A percentile compares a stretch with the other conserved stretches of the same genome.
phyloP scores from a whole-genome alignment of 1,140 invertebrate genomes.

The Sarcophaga bullata region DNA sequence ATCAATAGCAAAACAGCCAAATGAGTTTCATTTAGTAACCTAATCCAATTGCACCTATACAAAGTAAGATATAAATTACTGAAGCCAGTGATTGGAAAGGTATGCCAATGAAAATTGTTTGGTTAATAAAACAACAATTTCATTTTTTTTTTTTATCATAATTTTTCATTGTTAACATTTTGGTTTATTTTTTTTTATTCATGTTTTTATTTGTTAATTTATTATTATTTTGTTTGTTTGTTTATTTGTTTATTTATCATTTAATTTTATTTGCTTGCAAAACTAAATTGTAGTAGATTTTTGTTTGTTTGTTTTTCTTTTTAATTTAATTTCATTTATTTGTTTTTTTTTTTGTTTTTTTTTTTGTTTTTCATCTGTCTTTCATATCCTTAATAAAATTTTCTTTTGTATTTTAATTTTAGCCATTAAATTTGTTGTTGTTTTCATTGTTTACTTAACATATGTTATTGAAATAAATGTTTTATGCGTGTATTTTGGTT shows the following conservation, averaged over 20 bases:
- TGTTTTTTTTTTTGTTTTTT: slow-evolving; percentile 44
- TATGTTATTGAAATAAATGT: slow-evolving; percentile 8
- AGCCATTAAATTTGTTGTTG: too few species aligned
- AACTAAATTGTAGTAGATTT: slow-evolving; percentile 54
- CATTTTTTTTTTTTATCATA: slow-evolving; percentile 18
- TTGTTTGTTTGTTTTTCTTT: slow-evolving; percentile 40
- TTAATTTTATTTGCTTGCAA: slow-evolving; percentile 47
- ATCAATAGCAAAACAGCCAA: too few species aligned
- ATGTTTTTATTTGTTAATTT: slow-evolving; percentile 62
- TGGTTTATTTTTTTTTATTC: slow-evolving; percentile 48
- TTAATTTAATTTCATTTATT: slow-evolving; percentile 49
- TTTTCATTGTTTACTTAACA: too few species aligned
- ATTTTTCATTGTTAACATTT: slow-evolving; percentile 45
- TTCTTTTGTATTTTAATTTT: not conserved
- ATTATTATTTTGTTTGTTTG: slow-evolving; percentile 48
- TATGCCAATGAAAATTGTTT: too few species aligned
- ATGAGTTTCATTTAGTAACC: too few species aligned
- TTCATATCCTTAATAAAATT: slow-evolving; percentile 2
- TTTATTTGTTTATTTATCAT: slow-evolving; percentile 17
- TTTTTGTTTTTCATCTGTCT: not conserved
- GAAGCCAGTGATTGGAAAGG: too few species aligned
- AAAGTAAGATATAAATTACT: too few species aligned
- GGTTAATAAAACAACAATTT: not conserved
- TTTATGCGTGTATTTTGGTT: slow-evolving; percentile 27
- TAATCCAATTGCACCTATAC: too few species aligned